phyloP scores from a whole-genome alignment of 2,888 invertebrate genomes.

The Caradrina kadenii region DNA sequence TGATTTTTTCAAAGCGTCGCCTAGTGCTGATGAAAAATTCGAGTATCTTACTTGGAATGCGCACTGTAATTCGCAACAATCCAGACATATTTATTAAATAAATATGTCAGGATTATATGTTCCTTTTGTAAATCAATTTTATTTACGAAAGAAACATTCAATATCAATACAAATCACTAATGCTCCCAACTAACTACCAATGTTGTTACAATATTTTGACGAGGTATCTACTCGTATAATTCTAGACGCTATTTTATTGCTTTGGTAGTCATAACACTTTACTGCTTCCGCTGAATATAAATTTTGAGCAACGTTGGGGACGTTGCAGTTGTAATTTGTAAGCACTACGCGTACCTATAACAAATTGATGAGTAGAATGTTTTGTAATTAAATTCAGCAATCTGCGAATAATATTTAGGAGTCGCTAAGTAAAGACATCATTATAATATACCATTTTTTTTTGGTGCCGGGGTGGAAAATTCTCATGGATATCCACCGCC shows the following conservation, averaged over 20 bases:
- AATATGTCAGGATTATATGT: too few relatives aligned
- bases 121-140: too few relatives aligned
- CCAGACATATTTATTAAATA: too few relatives aligned
- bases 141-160: background rate
- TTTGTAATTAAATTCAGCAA: conserved; percentile 5
- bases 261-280: conserved; percentile 31
- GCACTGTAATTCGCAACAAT: background rate
- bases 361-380: conserved; percentile 24
- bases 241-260: conserved; percentile 23
- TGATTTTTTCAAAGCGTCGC: too few relatives aligned
- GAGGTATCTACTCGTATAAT: conserved; percentile 17
- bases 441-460: too few relatives aligned
- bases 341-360: conserved; percentile 3
- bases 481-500: too few relatives aligned
- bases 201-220: background rate
- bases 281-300: conserved; percentile 22
- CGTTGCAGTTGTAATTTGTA: conserved; percentile 4
- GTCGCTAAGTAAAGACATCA: conserved; percentile 1
- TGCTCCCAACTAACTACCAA: conserved; percentile 3
- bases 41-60: too few relatives aligned
- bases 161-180: background rate
- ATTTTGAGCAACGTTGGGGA: conserved; percentile 1
- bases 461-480: too few relatives aligned
- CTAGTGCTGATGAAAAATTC: too few relatives aligned
- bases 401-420: conserved; percentile 1